Conservation (phyloP, 2,888 invertebrate species). For the Malthinus flaveolus region DNA sequence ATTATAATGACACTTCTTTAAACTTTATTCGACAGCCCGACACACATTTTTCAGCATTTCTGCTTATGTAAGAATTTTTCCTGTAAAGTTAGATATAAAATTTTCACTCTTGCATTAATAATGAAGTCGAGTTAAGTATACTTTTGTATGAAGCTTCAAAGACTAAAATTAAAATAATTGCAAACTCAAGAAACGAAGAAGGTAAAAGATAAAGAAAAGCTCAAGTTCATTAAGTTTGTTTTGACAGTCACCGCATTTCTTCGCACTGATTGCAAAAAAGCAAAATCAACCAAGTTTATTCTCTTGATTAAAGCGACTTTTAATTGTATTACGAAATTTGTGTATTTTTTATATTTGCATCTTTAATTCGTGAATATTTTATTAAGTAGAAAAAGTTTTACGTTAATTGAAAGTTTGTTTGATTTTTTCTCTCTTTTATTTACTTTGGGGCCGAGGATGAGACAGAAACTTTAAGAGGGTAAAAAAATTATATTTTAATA, state of each 20-base stretch:
- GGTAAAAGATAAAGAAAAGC: conserved; percentile 35
- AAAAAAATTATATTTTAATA: too few relatives aligned
- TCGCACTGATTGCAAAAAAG: conserved; percentile 52
- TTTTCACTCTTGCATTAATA: conserved; percentile 19
- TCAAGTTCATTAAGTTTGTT: conserved; percentile 41
- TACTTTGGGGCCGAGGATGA: too few relatives aligned
- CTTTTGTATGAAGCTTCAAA: conserved; percentile 20
- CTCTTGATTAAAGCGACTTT: conserved; percentile 52
- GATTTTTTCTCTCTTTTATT: not conserved
- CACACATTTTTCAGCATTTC: too few relatives aligned
- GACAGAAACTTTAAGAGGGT: too few relatives aligned
- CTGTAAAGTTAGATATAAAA: not conserved
- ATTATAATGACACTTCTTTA: too few relatives aligned
- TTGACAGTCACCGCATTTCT: conserved; percentile 39
- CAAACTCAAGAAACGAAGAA: conserved; percentile 30
- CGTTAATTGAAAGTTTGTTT: conserved; percentile 12
- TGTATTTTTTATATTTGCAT: conserved; percentile 45
- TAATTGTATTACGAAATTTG: conserved; percentile 51
- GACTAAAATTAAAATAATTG: conserved; percentile 28
- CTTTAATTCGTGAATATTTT: conserved; percentile 31
- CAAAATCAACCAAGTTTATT: conserved; percentile 44
- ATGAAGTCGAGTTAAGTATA: conserved; percentile 25
- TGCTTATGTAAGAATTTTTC: not conserved
- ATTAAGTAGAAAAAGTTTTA: conserved; percentile 20
- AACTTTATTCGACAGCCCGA: too few relatives aligned